These are phyloP conservation scores for Pollachius pollachius DNA, from an alignment of 2,113 vertebrate species.

Conservation along the genomic window DNA sequence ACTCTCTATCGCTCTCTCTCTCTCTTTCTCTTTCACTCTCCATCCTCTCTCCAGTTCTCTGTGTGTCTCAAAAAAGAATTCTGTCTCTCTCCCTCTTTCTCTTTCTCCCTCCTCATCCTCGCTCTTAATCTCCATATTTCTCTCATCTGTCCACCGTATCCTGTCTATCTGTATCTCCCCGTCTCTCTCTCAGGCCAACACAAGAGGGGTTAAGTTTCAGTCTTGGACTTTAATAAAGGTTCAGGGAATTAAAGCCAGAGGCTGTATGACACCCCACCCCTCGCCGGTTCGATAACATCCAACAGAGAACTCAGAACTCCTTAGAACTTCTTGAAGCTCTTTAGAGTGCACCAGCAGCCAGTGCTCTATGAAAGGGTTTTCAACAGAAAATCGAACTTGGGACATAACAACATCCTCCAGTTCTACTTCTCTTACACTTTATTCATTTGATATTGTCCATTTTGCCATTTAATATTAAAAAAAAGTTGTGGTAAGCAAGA, in stretches of 20 bases:
- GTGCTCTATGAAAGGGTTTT: too few relatives aligned
- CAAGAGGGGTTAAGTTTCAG: conserved; percentile 33
- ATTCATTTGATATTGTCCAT: too few relatives aligned
- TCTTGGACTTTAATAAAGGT: conserved; percentile 33
- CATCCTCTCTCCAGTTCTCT: background rate
- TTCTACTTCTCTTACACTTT: too few relatives aligned
- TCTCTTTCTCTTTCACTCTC: background rate
- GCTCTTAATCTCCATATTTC: background rate
- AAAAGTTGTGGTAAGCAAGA: too few relatives aligned
- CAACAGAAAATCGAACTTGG: too few relatives aligned
- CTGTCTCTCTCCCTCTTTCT: background rate
- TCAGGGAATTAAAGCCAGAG: conserved; percentile 30
- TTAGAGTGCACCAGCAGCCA: too few relatives aligned
- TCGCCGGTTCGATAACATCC: too few relatives aligned
- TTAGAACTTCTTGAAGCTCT: too few relatives aligned
- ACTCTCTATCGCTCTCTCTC: background rate
- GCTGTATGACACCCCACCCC: conserved; percentile 26
- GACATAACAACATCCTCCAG: too few relatives aligned
- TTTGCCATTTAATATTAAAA: too few relatives aligned
- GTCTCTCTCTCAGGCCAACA: background rate
- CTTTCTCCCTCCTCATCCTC: background rate
- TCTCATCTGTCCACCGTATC: background rate
- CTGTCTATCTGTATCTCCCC: background rate
- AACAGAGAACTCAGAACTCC: too few relatives aligned
- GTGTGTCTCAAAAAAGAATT: background rate